phyloP scores from a whole-genome alignment of 2,888 invertebrate species.

The Machimus rusticus region DNA sequence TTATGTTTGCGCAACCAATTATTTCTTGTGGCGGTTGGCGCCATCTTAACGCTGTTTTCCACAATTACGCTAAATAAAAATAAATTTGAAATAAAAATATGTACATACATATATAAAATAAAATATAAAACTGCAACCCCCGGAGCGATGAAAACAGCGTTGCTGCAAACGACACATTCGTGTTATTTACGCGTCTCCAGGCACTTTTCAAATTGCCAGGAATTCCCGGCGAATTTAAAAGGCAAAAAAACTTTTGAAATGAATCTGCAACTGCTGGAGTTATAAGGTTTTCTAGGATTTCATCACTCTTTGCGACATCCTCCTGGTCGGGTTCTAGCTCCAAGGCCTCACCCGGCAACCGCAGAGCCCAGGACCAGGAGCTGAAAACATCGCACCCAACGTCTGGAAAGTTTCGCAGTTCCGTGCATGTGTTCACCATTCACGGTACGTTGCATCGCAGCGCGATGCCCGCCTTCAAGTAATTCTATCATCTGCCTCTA shows the following conservation, averaged over 20 bases:
- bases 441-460: background rate
- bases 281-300: background rate
- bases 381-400: background rate
- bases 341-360: too few species aligned
- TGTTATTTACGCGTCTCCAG: background rate
- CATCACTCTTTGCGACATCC: background rate
- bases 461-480: background rate
- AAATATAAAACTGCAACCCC: background rate
- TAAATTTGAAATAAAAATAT: background rate
- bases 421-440: background rate
- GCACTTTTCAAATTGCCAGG: background rate
- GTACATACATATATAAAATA: background rate
- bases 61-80: background rate
- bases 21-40: background rate
- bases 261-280: background rate
- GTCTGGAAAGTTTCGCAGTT: slow-evolving; percentile 23
- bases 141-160: background rate
- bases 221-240: background rate
- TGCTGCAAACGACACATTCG: background rate
- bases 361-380: background rate
- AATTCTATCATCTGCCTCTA: background rate
- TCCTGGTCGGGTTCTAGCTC: background rate
- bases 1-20: background rate
- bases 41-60: background rate
- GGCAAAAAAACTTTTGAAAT: background rate